Base-by-base conservation (phyloP, 2,888 invertebrate genomes). In the Diplazon laetatorius region DNA sequence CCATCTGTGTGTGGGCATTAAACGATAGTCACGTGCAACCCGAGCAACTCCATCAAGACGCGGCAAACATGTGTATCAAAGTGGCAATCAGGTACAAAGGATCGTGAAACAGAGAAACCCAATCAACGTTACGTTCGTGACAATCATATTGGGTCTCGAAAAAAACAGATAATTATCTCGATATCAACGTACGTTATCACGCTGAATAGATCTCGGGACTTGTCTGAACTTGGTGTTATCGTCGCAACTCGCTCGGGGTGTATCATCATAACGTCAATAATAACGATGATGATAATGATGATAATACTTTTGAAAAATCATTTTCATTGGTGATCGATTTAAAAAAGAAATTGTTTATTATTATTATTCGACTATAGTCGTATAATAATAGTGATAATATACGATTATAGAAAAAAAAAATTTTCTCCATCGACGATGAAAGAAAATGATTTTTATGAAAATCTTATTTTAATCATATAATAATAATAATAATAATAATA, bases 21-120 rank as follows among this genome's bases (percentile, higher is more conserved):
- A 30, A 74, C 65, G 46, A 74, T 78, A 59, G 74, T 74, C 78
- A 78, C 78, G 78, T 74, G 25, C 30, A 30, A n/a, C 46, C 65
- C 44, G 25, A n/a, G 46, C 69, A 66, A 35, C 60, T 73, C 74
- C 74, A 70, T 78, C 65, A 74, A 55, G 59, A 42, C 63, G n/a
- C n/a, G 42, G 63, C 39, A 60, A 70, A 74, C 30, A 30, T 63
- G 69, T 50, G 44, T 70, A 59, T 42, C 68, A 16, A 42, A 66
- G 52, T 37, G 10, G 55, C 4, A 10, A 14, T 4, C 20, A 25
- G 39, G 37, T 52, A 18, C 37, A 18, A 48, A 25, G 8, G 52
- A 22, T 2, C 37, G 42, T 1, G 37, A 50, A 1, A 52, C 39
- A 37, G 60, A 55, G 30, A 39, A 60, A 63, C 39, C 55, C 69